phyloP scores from a whole-genome alignment of 2,888 invertebrate genomes.

The Philhelius pedissequus region DNA sequence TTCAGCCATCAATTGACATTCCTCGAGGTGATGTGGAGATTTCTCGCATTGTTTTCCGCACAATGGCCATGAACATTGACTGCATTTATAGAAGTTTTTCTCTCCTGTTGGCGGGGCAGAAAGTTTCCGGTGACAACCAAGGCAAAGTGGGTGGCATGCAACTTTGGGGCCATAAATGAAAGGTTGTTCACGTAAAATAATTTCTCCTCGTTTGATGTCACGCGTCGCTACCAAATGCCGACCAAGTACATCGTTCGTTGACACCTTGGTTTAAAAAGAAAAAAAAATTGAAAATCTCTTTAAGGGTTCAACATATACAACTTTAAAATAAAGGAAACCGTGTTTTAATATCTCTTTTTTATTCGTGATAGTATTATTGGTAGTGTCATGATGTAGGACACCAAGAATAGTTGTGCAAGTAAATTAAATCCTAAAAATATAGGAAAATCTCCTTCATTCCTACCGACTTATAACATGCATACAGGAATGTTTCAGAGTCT shows the following conservation, averaged over 20 bases:
- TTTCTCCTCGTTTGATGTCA: constrained; percentile 84
- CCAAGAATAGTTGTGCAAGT: too few species aligned
- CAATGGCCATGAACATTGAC: constrained; percentile 85
- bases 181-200: constrained; percentile 84
- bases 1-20: constrained; percentile 83
- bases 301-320: not conserved
- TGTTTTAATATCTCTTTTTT: too few species aligned
- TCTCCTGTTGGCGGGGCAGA: constrained; percentile 74
- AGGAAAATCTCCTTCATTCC: too few species aligned
- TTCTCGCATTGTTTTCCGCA: constrained; percentile 83
- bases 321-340: too few species aligned
- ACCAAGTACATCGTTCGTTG: constrained; percentile 81
- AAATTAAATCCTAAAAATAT: too few species aligned
- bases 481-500: too few species aligned
- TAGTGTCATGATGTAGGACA: too few species aligned
- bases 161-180: constrained; percentile 85
- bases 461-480: too few species aligned
- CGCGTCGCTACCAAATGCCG: constrained; percentile 84
- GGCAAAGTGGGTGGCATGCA: constrained; percentile 81
- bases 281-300: not conserved
- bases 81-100: constrained; percentile 82
- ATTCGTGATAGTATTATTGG: too few species aligned
- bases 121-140: constrained; percentile 82
- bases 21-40: constrained; percentile 80
- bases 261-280: constrained; percentile 80